These are phyloP conservation scores for Silurus meridionalis DNA, from an alignment of 2,113 vertebrate genomes.

Conservation along the genomic window DNA sequence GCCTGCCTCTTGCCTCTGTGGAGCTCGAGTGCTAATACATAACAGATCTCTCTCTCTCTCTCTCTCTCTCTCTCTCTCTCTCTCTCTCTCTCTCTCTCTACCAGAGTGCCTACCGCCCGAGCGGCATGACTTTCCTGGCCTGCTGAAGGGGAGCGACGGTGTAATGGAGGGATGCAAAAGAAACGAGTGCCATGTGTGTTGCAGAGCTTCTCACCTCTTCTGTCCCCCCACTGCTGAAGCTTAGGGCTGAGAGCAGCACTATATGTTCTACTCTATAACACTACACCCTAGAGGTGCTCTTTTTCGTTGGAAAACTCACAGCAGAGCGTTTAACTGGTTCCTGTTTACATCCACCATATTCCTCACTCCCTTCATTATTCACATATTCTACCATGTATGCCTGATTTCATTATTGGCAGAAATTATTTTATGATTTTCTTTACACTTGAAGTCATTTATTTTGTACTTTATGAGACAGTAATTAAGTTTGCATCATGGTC, in stretches of 20 bases:
- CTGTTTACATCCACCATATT: background rate
- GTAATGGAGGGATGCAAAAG: slow-evolving; percentile 61
- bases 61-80: slow-evolving; percentile 13
- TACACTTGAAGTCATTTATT: background rate
- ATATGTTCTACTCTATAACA: background rate
- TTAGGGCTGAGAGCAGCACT: background rate
- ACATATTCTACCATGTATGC: background rate
- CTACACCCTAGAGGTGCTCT: background rate
- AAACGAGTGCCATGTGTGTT: slow-evolving; percentile 65
- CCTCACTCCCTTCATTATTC: background rate
- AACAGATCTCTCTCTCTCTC: slow-evolving; percentile 49
- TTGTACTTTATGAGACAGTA: background rate
- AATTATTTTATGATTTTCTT: background rate
- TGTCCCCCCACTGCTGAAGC: background rate
- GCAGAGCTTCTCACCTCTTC: slow-evolving; percentile 36
- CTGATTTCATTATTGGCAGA: background rate
- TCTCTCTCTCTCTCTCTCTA: slow-evolving; percentile 6
- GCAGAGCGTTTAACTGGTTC: slow-evolving; percentile 59
- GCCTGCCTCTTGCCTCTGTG: slow-evolving; percentile 56
- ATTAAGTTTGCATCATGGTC: background rate
- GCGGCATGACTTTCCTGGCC: slow-evolving; percentile 87
- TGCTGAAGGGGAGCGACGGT: slow-evolving; percentile 75
- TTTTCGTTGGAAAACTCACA: background rate
- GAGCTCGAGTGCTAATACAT: slow-evolving; percentile 56
- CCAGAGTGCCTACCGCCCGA: slow-evolving; percentile 81